phyloP scores from a whole-genome alignment of 2,797 vertebrate species.

The Cynopterus sphinx region DNA sequence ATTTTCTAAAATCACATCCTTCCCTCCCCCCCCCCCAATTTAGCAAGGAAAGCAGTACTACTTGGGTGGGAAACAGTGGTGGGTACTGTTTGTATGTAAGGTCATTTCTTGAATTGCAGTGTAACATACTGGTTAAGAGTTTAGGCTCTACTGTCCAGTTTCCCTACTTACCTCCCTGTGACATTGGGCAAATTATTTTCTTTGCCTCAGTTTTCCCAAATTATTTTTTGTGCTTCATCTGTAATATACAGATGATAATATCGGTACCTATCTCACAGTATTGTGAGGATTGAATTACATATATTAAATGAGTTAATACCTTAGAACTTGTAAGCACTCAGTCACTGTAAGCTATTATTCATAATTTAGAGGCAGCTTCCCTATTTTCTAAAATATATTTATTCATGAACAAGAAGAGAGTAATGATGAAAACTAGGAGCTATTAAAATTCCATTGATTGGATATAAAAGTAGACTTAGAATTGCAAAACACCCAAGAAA shows the following conservation, averaged over 20 bases:
- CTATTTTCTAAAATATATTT: conserved; percentile 63
- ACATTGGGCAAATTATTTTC: conserved; percentile 10
- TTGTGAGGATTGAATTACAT: conserved; percentile 2
- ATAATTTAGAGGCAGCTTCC: conserved; percentile 37
- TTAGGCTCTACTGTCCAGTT: background rate
- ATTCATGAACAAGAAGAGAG: conserved; percentile 47
- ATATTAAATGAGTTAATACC: conserved; percentile 19
- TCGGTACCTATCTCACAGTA: background rate
- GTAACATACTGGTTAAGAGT: background rate
- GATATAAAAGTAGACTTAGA: conserved; percentile 46
- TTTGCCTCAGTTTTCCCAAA: background rate
- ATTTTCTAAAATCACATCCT: background rate
- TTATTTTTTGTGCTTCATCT: conserved; percentile 13
- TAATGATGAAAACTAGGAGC: conserved; percentile 37
- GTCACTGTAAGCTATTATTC: conserved; percentile 22
- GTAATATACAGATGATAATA: background rate
- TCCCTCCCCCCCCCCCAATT: background rate
- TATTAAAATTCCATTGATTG: conserved; percentile 45
- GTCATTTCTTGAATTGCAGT: background rate
- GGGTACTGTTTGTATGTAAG: background rate
- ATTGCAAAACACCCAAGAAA: conserved; percentile 38
- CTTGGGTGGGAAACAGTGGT: background rate
- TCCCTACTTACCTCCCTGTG: background rate
- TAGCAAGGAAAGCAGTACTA: background rate
- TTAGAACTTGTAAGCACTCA: conserved; percentile 25